Evolutionary conservation across 2,888 invertebrate species (phyloP), one percentile per base, ranked within the genome.

Genomic region (Brachylomia viminalis): DNA sequence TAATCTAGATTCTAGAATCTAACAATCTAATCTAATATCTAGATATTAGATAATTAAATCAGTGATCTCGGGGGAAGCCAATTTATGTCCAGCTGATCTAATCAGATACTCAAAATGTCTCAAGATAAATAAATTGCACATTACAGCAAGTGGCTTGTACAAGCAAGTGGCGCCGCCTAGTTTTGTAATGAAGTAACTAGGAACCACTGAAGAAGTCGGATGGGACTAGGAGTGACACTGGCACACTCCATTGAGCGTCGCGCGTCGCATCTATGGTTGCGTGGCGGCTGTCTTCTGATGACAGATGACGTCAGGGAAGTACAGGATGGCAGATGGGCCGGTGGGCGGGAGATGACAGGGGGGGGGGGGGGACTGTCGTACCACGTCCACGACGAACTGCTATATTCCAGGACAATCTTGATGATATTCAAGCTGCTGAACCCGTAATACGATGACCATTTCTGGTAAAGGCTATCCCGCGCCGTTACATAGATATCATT

Each of bases 71-170:
- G 17, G 33, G 13, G 27, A 58, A 23, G 45, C 27, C 45, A 72
- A 72, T 56, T 45, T 33, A 33, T 17, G 2, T 27, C 47, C 27
- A 58, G 10, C 7, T 56, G 30, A 73, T 56, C n/a, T 23, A 58
- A 73, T 73, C 58, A 58, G 5, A 2, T 17, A 27, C 30, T 30
- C 11, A 17, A 69, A 59, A 52, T 52, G 30, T 71, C 52, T 30
- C 23, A 17, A 72, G 30, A 72, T 54, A 33, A 72, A 58, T 67
- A 38, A 15, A 47, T 47, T 66, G n/a, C n/a, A n/a, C n/a, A n/a
- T n/a, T n/a, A n/a, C n/a, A n/a, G n/a, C n/a, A n/a, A n/a, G n/a
- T n/a, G n/a, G n/a, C n/a, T n/a, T n/a, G n/a, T n/a, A n/a, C n/a
- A n/a, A 15, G 5, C 13, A 65, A 30, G 30, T 23, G 47, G 65